phyloP scores from a whole-genome alignment of 2,797 vertebrate genomes.

The Enteromius thamalakanensis region DNA sequence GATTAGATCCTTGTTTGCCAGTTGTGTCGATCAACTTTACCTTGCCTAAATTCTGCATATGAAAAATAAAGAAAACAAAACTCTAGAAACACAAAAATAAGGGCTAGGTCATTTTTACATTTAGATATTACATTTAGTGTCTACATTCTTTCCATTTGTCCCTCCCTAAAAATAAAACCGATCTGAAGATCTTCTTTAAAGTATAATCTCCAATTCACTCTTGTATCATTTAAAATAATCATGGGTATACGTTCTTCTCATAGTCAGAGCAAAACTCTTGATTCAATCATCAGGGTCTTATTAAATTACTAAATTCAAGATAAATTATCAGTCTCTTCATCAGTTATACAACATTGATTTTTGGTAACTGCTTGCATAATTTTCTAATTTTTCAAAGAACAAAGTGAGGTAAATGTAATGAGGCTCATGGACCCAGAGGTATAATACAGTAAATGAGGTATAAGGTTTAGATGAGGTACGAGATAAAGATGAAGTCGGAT shows the following conservation, averaged over 20 bases:
- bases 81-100: constrained; percentile 42
- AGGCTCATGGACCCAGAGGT: constrained; percentile 61
- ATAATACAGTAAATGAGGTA: constrained; percentile 59
- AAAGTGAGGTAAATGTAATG: constrained; percentile 60
- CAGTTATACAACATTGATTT: constrained; percentile 33
- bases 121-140: constrained; percentile 29
- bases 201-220: background rate
- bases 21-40: constrained; percentile 37
- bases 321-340: constrained; percentile 17
- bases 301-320: constrained; percentile 10
- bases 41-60: constrained; percentile 44
- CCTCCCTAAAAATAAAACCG: constrained; percentile 32
- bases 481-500: constrained; percentile 59
- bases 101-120: constrained; percentile 43
- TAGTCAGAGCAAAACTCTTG: constrained; percentile 20
- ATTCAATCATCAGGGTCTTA: constrained; percentile 37
- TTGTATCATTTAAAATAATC: constrained; percentile 30
- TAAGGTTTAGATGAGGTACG: constrained; percentile 60
- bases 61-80: constrained; percentile 27
- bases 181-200: constrained; percentile 37
- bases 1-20: constrained; percentile 64
- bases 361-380: constrained; percentile 47
- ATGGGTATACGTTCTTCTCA: constrained; percentile 16
- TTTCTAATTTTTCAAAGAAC: constrained; percentile 35
- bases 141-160: constrained; percentile 29